phyloP scores from a whole-genome alignment of 2,797 vertebrate genomes.

The Pangasius mekongensis region DNA sequence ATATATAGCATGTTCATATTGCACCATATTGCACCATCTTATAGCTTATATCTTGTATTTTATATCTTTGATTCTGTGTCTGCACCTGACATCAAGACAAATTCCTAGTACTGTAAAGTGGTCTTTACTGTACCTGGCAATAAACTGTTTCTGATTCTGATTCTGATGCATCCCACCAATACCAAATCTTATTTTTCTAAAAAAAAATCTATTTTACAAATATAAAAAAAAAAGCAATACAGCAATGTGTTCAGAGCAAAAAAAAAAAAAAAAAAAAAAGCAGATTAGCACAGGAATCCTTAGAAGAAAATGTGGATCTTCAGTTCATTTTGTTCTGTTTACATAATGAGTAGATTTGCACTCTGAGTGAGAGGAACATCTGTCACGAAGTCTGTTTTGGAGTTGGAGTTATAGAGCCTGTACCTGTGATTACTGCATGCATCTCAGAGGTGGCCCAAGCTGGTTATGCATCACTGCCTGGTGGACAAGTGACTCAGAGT shows the following conservation, averaged over 20 bases:
- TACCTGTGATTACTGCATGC: neutral
- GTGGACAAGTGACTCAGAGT: neutral
- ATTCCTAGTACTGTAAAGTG: too few relatives aligned
- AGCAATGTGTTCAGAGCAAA: neutral
- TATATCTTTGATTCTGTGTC: too few relatives aligned
- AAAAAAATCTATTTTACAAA: too few relatives aligned
- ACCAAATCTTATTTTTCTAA: neutral
- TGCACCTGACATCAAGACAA: too few relatives aligned
- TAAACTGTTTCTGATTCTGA: too few relatives aligned
- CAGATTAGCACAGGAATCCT: neutral
- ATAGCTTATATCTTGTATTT: too few relatives aligned
- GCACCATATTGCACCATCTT: too few relatives aligned
- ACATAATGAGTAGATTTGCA: neutral
- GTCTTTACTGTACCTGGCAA: too few relatives aligned
- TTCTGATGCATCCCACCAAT: neutral
- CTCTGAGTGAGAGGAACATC: conserved; percentile 14
- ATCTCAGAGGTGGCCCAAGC: neutral
- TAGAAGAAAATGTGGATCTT: neutral
- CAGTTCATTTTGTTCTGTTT: neutral
- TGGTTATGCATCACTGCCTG: neutral
- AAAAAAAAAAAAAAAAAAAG: neutral
- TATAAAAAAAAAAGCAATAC: too few relatives aligned
- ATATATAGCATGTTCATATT: too few relatives aligned
- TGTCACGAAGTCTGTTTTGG: neutral
- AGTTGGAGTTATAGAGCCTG: neutral